Conservation (phyloP, 2,888 invertebrate species). For the Catocala nupta region DNA sequence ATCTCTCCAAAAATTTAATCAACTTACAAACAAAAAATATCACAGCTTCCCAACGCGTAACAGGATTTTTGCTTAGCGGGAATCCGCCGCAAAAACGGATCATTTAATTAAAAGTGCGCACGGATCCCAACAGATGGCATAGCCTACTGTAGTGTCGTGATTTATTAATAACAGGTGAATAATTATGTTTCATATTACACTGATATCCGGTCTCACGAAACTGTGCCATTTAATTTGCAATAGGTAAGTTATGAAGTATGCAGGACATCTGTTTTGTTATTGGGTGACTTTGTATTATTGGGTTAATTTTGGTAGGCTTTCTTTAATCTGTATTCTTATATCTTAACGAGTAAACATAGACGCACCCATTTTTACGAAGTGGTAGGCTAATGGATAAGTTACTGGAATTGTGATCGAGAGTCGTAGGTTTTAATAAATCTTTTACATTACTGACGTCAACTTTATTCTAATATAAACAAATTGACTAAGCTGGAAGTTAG, state of each 20-base stretch:
- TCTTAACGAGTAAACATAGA: too few species aligned
- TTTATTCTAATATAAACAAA: too few species aligned
- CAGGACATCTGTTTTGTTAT: too few species aligned
- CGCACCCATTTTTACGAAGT: too few species aligned
- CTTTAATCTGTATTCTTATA: too few species aligned
- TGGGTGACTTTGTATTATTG: too few species aligned
- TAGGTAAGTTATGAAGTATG: slow-evolving; percentile 7
- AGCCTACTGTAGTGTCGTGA: slow-evolving; percentile 60
- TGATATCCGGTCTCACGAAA: slow-evolving; percentile 68
- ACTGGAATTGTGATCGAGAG: too few species aligned
- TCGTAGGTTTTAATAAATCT: too few species aligned
- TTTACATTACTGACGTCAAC: too few species aligned
- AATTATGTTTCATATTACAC: slow-evolving; percentile 75
- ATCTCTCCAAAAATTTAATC: background rate
- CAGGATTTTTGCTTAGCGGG: slow-evolving; percentile 45
- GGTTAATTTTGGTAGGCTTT: too few species aligned
- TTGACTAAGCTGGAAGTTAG: too few species aligned
- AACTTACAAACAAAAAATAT: slow-evolving; percentile 9
- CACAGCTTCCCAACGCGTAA: slow-evolving; percentile 28
- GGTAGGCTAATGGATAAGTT: too few species aligned
- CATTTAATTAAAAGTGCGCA: slow-evolving; percentile 71
- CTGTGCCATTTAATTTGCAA: slow-evolving; percentile 56
- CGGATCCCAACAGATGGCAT: slow-evolving; percentile 68
- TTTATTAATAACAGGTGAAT: slow-evolving; percentile 76
- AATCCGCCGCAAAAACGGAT: slow-evolving; percentile 62